Evolutionary conservation across 2,113 vertebrate species (phyloP), one percentile per base, ranked within the genome.

Genomic region (Falco punctatus): DNA sequence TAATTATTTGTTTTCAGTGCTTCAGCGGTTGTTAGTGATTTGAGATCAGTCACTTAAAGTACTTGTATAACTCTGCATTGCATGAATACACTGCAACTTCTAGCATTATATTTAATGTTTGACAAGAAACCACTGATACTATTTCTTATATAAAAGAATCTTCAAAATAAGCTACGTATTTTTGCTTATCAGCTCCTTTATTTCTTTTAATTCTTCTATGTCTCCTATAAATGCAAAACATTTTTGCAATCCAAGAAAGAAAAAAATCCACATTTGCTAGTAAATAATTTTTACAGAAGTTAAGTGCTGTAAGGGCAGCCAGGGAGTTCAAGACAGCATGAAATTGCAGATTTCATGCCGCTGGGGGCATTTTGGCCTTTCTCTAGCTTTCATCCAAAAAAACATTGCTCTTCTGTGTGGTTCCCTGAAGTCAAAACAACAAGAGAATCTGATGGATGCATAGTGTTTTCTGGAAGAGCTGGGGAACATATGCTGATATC

Each of bases 351-450:
- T 92, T 92, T 94, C 33, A 64, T 2, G 1, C 28, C 24, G 26
- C 54, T 65, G 23, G 61, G 81, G 59, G 32, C 27, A 58, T 90
- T 66, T 82, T 82, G 40, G 62, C 73, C 27, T 90, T 32, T 80
- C 61, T 82, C 57, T 94, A 73, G 65, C 58, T 80, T 90, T 93
- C 21, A 44, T 75, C 70, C 78, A 30, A 44, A 62, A 67, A 78
- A 32, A 3, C 28, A 28, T 16, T 83, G 23, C 15, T 87, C 35
- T 58, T 81, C 20, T 66, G 4, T 62, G 4, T 3, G 3, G 11
- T 40, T 81, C 69, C 46, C 48, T 86, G 79, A 66, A 90, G 44
- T 89, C 46, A 83, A 85, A 97, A 71, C 38, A 85, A 15, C 24
- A 48, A 7, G n/a, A 61, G 48, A 86, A 87, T 18, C 38, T 81